phyloP scores from a whole-genome alignment of 92 coral and sea anemone genomes.

The Palythoa caribaeorum region DNA sequence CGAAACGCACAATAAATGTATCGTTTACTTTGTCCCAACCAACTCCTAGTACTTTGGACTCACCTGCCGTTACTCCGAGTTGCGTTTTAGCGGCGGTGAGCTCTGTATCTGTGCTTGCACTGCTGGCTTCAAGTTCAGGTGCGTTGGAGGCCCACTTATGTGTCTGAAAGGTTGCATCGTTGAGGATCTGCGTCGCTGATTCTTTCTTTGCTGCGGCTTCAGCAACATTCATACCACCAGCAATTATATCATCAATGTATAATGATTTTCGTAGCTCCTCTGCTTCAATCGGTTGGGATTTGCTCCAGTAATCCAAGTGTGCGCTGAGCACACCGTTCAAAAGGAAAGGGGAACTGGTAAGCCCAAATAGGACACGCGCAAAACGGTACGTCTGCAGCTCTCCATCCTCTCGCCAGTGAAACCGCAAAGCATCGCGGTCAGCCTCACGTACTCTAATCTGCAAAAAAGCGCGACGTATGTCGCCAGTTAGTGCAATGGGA shows the following conservation, averaged over 20 bases:
- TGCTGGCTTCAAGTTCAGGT: neutral
- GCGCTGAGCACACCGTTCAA: constrained; percentile 33
- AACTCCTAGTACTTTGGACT: constrained; percentile 58
- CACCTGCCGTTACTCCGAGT: constrained; percentile 34
- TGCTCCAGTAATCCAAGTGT: constrained; percentile 24
- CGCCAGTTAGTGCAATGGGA: constrained; percentile 37
- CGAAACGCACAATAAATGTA: constrained; percentile 50
- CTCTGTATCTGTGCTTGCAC: constrained; percentile 21
- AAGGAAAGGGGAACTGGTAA: constrained; percentile 35
- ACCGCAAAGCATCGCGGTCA: neutral
- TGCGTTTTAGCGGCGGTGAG: constrained; percentile 61
- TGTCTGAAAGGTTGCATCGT: constrained; percentile 3
- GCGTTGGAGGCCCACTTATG: constrained; percentile 33
- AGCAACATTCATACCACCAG: constrained; percentile 5
- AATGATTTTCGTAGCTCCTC: constrained; percentile 6
- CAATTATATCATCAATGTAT: constrained; percentile 4
- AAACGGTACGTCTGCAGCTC: constrained; percentile 17
- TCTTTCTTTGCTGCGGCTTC: constrained; percentile 6
- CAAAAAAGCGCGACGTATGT: constrained; percentile 37
- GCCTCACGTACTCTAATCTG: constrained; percentile 18
- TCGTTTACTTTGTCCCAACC: constrained; percentile 57
- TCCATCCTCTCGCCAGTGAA: constrained; percentile 39
- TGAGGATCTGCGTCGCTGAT: constrained; percentile 1
- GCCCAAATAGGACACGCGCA: constrained; percentile 29
- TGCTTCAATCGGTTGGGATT: constrained; percentile 2